A percentile compares a stretch with the other conserved stretches of the same genome.
phyloP scores from a whole-genome alignment of 2,888 invertebrate genomes.

The Amblyteles armatorius region DNA sequence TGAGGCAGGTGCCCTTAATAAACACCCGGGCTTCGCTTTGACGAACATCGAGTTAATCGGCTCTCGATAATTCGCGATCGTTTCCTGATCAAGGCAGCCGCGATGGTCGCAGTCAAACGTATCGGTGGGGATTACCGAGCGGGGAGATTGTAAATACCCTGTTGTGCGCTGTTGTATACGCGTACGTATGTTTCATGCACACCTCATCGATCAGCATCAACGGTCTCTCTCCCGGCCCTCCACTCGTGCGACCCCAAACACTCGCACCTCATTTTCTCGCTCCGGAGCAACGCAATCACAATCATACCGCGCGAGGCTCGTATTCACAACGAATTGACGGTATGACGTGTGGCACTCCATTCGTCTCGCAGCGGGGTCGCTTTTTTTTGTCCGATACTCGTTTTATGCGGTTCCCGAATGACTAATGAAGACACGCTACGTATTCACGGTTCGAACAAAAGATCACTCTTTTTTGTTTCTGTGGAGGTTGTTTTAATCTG shows the following conservation, averaged over 20 bases:
- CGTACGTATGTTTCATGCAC: conserved; percentile 1
- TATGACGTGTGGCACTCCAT: not conserved
- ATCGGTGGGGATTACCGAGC: not conserved
- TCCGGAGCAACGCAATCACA: conserved; percentile 11
- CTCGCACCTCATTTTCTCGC: conserved; percentile 25
- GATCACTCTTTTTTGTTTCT: not conserved
- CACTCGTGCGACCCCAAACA: conserved; percentile 2
- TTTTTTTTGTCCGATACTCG: not conserved
- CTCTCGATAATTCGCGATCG: conserved; percentile 37
- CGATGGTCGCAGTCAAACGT: conserved; percentile 31
- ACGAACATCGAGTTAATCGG: conserved; percentile 34
- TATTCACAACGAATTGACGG: conserved; percentile 6
- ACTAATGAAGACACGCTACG: conserved; percentile 26
- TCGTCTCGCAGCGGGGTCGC: not conserved
- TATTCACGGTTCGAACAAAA: conserved; percentile 10
- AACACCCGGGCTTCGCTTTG: conserved; percentile 53
- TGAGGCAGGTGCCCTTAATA: conserved; percentile 39
- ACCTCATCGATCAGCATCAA: conserved; percentile 28
- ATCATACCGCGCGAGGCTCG: not conserved
- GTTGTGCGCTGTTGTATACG: not conserved
- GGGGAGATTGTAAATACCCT: not conserved
- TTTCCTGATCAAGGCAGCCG: conserved; percentile 51
- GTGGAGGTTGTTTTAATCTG: conserved; percentile 7
- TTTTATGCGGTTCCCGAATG: not conserved
- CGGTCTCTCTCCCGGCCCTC: conserved; percentile 4